phyloP scores from a whole-genome alignment of 2,797 vertebrate species.

The Pseudomugil tenellus region DNA sequence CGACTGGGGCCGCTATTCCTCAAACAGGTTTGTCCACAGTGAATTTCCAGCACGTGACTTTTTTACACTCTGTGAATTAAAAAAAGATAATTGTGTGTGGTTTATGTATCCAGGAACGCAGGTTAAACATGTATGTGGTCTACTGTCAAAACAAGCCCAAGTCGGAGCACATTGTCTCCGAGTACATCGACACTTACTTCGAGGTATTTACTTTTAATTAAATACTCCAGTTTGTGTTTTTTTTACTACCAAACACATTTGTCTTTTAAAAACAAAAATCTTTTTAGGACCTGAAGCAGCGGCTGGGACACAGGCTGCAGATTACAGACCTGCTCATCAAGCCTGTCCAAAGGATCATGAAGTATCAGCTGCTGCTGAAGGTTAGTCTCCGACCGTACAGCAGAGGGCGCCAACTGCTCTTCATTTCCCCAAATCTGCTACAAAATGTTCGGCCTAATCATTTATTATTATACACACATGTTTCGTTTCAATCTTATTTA shows the following conservation, averaged over 20 bases:
- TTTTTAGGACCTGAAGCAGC: constrained; percentile 92
- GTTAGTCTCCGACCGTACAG: constrained; percentile 71
- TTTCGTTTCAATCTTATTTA: constrained; percentile 58
- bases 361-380: constrained; percentile 97
- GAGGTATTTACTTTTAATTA: constrained; percentile 83
- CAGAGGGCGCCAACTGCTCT: constrained; percentile 24
- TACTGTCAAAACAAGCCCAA: constrained; percentile 99
- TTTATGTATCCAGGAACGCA: constrained; percentile 86
- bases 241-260: neutral
- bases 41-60: neutral
- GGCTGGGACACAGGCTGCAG: constrained; percentile 91
- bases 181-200: constrained; percentile 98
- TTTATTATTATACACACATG: too few species aligned
- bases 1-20: constrained; percentile 93
- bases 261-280: neutral
- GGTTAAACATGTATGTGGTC: constrained; percentile 97
- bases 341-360: constrained; percentile 98
- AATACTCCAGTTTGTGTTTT: too few species aligned
- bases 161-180: constrained; percentile 97
- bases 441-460: neutral
- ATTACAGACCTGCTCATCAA: constrained; percentile 96
- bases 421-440: neutral
- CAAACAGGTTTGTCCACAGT: constrained; percentile 88
- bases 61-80: neutral
- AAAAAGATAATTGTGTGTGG: neutral